phyloP scores from a whole-genome alignment of 2,888 invertebrate genomes.

The Tenthredo mesomela region DNA sequence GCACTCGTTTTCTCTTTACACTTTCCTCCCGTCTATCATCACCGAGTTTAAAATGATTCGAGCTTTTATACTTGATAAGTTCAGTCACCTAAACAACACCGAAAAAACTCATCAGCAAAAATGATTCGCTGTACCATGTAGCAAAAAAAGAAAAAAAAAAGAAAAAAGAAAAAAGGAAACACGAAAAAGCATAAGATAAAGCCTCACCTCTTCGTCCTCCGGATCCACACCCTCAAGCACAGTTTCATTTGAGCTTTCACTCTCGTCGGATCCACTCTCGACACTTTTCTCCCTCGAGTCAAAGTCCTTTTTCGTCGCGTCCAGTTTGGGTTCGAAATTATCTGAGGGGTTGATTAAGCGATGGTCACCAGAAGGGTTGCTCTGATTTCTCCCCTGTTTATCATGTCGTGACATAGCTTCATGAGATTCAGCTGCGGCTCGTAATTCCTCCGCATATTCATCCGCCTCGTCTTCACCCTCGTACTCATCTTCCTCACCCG shows the following conservation, averaged over 20 bases:
- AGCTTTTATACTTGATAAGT: slow-evolving; percentile 67
- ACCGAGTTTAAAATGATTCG: slow-evolving; percentile 54
- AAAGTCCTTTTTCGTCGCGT: slow-evolving; percentile 60
- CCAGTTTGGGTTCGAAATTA: not conserved
- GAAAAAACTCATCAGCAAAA: slow-evolving; percentile 46
- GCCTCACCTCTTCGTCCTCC: slow-evolving; percentile 62
- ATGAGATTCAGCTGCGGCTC: slow-evolving; percentile 67
- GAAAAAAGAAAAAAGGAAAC: not conserved
- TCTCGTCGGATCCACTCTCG: slow-evolving; percentile 66
- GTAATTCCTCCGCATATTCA: slow-evolving; percentile 69
- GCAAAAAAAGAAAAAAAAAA: slow-evolving; percentile 33
- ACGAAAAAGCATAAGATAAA: not conserved
- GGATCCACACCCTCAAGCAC: slow-evolving; percentile 60
- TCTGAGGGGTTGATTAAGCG: not conserved
- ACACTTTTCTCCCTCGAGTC: slow-evolving; percentile 66
- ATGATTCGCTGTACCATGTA: slow-evolving; percentile 50
- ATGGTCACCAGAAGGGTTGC: not conserved
- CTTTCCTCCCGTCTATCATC: slow-evolving; percentile 43
- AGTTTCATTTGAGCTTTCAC: slow-evolving; percentile 67
- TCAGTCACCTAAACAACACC: slow-evolving; percentile 66
- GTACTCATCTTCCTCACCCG: slow-evolving; percentile 59
- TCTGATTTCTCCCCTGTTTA: slow-evolving; percentile 56
- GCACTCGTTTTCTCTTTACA: slow-evolving; percentile 65
- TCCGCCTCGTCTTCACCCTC: slow-evolving; percentile 60
- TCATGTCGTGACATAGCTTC: slow-evolving; percentile 69